Base-by-base conservation (phyloP, 2,797 vertebrate species). In the Fundulus diaphanus region DNA sequence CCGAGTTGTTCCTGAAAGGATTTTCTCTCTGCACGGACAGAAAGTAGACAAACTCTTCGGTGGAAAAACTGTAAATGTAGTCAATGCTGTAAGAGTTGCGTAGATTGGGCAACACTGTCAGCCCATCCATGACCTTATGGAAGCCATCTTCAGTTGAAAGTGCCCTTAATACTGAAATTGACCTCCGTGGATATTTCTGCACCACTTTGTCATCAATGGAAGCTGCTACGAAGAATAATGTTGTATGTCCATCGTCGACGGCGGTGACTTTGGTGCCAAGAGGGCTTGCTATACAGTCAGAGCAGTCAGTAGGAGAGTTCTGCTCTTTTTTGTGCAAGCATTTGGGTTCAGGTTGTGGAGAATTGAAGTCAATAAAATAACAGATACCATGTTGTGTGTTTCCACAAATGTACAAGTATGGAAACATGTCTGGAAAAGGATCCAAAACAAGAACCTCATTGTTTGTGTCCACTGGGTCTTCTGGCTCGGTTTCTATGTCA, bases 211-310 rank as follows among this genome's bases (percentile, higher is more conserved):
- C 83, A 78, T 97, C 91, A 37, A 99, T 59, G 1, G 97, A 95
- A 15, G 96, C 93, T 1, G 96, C 97, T 0, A 96, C 94, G 48
- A 97, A 99, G 81, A 99, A 97, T 27, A 91, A 87, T 0, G 92
- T 89, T 0, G 92, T 89, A 0, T 80, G 85, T 2, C 49, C 86
- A 1, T 92, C 85, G 7, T 94, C 93, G 18, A 96, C 92, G 20
- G 96, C 91, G 0, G 88, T 94, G 75, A 96, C 94, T 24, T 90
- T 94, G 24, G 97, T 98, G 54, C 97, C 98, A 72, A 97, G 88
- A 0, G 97, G 96, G 82, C 98, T 99, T 82, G 96, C 97, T 74
- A 98, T 85, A 27, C 98, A 99, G 81, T 98, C 98, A 0, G 94
- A 94, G 79, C 98, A 99, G 56, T 82, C 49, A 0, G 20, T 12